Percentiles rank a stretch among this genome's conserved stretches.
phyloP scores from a whole-genome alignment of 2,113 vertebrate genomes.

The Chaetodon auriga region DNA sequence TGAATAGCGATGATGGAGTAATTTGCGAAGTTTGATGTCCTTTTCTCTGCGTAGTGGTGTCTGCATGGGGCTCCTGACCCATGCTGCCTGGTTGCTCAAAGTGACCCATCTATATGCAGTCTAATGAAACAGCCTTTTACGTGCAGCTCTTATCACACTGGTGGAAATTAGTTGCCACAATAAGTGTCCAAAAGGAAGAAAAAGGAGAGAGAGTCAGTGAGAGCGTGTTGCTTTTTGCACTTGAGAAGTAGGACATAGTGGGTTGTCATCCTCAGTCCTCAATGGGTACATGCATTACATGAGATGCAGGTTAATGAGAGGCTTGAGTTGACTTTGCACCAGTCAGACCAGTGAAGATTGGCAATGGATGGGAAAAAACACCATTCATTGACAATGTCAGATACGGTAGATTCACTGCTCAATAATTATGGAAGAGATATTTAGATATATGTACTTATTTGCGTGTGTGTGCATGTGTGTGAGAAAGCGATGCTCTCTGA shows the following conservation, averaged over 20 bases:
- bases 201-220: not conserved
- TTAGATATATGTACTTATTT: not conserved
- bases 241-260: not conserved
- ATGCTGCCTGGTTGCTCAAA: conserved; percentile 24
- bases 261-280: conserved; percentile 23
- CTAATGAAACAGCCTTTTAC: not conserved
- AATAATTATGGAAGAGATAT: not conserved
- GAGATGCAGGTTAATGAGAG: conserved; percentile 49
- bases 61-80: conserved; percentile 53
- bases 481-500: not conserved
- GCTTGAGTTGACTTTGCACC: conserved; percentile 30
- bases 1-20: not conserved
- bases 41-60: conserved; percentile 30
- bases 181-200: not conserved
- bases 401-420: not conserved
- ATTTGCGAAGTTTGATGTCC: conserved; percentile 34
- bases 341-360: conserved; percentile 29
- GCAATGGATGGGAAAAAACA: not conserved
- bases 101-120: conserved; percentile 38
- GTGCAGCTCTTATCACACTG: conserved; percentile 2
- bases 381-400: not conserved
- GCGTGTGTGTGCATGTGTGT: not conserved
- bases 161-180: conserved; percentile 6
- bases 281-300: conserved; percentile 16
- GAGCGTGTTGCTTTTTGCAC: not conserved